Evolutionary conservation across 2,113 vertebrate genomes (phyloP), one percentile per base, ranked within the genome.

Genomic region (Dascyllus trimaculatus): DNA sequence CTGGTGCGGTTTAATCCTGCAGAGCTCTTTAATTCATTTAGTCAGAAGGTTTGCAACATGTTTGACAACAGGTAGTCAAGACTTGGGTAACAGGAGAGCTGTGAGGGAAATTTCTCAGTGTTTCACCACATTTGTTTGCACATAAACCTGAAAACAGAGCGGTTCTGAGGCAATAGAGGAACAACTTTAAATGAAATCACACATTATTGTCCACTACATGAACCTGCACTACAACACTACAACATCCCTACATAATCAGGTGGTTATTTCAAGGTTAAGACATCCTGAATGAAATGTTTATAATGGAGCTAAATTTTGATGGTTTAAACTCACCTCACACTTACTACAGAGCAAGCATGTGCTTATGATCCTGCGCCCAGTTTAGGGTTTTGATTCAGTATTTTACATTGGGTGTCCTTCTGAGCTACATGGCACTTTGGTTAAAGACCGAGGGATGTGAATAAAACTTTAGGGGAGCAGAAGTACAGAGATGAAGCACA

Each of bases 51-150:
- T 52, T 71, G 63, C 66, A 64, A 40, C 59, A 52, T 9, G 14
- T 57, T 17, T n/a, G 40, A 35, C 51, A n/a, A 35, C 61, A 52
- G 60, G 1, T 13, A 59, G 43, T 51, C 19, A 10, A 29, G 40
- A 40, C 59, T 54, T 74, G 6, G 3, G 80, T 10, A 66, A 73
- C 35, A 43, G 2, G 1, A 60, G 24, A 67, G 11, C 46, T 63
- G n/a, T 68, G 2, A 8, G 52, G 45, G 26, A n/a, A 61, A 56
- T 11, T 8, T 56, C 18, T 71, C 25, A 0, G 18, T 17, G 1
- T 38, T 78, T 46, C 5, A 63, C 40, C 71, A 78, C 53, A 53
- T 56, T 14, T 64, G 43, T 72, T 72, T 64, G 40, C 61, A 71
- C 40, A 66, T 21, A 4, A 43, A 17, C 3, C 2, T 7, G 15